Evolutionary conservation across 1,140 invertebrate species (phyloP).

Genomic region (Drosophila pallidifrons): DNA sequence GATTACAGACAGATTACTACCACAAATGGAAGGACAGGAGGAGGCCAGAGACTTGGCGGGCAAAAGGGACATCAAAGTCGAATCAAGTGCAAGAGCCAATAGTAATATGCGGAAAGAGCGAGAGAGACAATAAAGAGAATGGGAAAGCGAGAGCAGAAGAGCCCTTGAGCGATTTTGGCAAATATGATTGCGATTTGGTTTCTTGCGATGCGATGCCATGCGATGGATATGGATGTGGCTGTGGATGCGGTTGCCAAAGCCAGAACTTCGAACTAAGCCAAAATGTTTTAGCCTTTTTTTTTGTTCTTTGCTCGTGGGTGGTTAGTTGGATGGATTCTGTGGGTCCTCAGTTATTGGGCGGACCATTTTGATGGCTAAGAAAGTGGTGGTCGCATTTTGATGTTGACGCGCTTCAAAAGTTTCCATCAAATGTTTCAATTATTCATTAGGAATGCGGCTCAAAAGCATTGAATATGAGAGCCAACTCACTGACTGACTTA

Average conservation of each 20-base stretch:
- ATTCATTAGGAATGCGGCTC: constrained; percentile 57
- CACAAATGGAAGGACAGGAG: too few relatives aligned
- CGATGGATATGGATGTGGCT: background rate
- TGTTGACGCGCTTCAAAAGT: constrained; percentile 41
- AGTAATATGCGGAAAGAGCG: background rate
- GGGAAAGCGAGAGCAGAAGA: background rate
- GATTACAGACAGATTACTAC: background rate
- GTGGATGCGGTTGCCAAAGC: constrained; percentile 37
- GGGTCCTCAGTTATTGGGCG: background rate
- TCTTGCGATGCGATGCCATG: constrained; percentile 31
- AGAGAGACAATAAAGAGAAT: background rate
- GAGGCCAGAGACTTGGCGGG: too few relatives aligned
- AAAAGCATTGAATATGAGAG: constrained; percentile 19
- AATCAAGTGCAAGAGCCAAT: constrained; percentile 55
- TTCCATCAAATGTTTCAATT: constrained; percentile 50
- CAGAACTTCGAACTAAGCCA: constrained; percentile 4
- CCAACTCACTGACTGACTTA: constrained; percentile 5
- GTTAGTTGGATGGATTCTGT: background rate
- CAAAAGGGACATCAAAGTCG: constrained; percentile 47
- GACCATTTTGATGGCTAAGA: constrained; percentile 9
- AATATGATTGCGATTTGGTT: constrained; percentile 39
- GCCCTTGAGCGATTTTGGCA: constrained; percentile 34
- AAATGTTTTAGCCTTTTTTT: constrained; percentile 15
- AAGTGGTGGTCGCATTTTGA: constrained; percentile 41
- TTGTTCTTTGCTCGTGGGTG: constrained; percentile 5